These are phyloP conservation scores for Helicoverpa zea DNA, from an alignment of 1,140 invertebrate genomes.

Conservation along the genomic window DNA sequence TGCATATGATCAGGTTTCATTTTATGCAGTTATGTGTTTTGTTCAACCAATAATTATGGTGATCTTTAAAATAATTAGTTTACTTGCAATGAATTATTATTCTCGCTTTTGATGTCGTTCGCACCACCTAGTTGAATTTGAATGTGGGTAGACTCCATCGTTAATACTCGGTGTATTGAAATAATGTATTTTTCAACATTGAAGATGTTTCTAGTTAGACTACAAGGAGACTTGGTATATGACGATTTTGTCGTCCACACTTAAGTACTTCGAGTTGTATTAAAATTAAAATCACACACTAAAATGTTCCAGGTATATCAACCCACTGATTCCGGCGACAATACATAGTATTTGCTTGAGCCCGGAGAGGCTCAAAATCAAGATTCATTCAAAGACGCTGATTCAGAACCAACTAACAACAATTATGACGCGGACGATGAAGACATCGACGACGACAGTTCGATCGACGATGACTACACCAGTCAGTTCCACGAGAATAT, in stretches of 20 bases:
- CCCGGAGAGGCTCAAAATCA: conserved; percentile 14
- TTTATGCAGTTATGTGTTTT: not conserved
- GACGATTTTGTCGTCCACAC: no score
- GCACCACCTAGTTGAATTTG: no score
- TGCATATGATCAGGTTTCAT: conserved; percentile 8
- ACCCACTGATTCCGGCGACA: conserved; percentile 54
- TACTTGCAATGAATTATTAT: not conserved
- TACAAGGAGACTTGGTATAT: no score
- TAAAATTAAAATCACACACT: not conserved
- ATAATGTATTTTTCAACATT: no score
- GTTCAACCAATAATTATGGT: no score
- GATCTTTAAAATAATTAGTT: no score
- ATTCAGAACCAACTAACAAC: not conserved
- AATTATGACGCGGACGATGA: conserved; percentile 7
- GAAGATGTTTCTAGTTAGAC: no score
- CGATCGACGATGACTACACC: conserved; percentile 14
- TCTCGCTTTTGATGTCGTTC: not conserved
- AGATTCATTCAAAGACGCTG: not conserved
- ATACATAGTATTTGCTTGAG: conserved; percentile 48
- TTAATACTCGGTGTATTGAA: no score
- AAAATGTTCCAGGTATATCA: conserved; percentile 62
- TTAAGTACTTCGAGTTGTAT: no score
- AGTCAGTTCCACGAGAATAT: conserved; percentile 13
- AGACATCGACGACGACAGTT: conserved; percentile 6
- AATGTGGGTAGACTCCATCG: no score